These are phyloP conservation scores for Drosophila mauritiana DNA, from an alignment of 1,140 invertebrate genomes.

Conservation along the genomic window DNA sequence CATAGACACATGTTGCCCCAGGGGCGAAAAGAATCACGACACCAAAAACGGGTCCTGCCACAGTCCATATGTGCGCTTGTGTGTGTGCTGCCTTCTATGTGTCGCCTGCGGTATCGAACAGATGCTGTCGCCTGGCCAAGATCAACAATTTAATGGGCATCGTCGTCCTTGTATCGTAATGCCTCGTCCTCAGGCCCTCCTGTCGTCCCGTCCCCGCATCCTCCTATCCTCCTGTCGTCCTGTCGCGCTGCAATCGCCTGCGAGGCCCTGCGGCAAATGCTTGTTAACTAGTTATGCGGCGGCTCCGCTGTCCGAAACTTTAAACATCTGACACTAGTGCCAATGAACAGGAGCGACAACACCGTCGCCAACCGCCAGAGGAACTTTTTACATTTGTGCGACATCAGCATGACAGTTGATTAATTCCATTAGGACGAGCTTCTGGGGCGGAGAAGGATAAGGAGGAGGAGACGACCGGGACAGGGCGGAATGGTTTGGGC, in stretches of 20 bases:
- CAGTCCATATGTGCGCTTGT: constrained; percentile 16
- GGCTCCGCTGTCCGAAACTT: constrained; percentile 52
- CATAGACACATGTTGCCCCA: constrained; percentile 48
- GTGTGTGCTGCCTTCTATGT: constrained; percentile 3
- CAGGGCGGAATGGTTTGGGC: constrained; percentile 2
- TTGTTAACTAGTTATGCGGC: constrained; percentile 58
- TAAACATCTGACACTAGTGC: constrained; percentile 63
- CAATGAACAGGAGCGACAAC: constrained; percentile 37
- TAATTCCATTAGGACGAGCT: constrained; percentile 59
- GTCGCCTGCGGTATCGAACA: constrained; percentile 51
- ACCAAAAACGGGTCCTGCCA: constrained; percentile 32
- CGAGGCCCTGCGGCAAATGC: constrained; percentile 42
- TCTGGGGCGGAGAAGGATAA: not conserved
- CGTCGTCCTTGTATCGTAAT: constrained; percentile 1
- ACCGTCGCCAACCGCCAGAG: not conserved
- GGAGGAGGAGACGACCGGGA: not conserved
- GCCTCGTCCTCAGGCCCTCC: no score
- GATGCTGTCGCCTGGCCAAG: constrained; percentile 63
- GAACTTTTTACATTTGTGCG: constrained; percentile 48
- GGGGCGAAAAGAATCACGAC: constrained; percentile 46
- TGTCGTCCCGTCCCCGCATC: no score
- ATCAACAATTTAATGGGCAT: constrained; percentile 63
- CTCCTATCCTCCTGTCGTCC: not conserved
- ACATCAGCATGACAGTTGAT: constrained; percentile 71
- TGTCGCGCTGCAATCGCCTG: not conserved